A percentile compares a stretch with the other conserved stretches of the same genome.
These are phyloP conservation scores for Chrysoperla carnea DNA, from an alignment of 1,140 invertebrate species.

Conservation along the genomic window DNA sequence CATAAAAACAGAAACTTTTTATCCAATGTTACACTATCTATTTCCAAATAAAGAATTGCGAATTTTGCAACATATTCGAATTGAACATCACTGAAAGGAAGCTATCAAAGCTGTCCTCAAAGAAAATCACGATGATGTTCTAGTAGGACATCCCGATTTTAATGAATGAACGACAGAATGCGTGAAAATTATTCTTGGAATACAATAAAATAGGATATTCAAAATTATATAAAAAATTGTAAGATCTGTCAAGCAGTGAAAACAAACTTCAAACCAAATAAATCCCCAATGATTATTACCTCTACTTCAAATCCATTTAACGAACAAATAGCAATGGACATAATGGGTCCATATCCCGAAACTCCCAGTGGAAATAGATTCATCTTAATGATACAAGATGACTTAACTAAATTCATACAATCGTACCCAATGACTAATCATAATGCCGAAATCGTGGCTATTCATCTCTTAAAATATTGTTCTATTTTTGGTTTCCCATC, in stretches of 20 bases:
- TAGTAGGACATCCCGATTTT: too few species aligned
- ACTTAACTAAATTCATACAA: conserved; percentile 13
- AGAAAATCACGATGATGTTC: background rate
- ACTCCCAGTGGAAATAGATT: conserved; percentile 12
- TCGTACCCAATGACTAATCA: conserved; percentile 13
- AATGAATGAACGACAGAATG: too few species aligned
- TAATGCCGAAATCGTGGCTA: conserved; percentile 14
- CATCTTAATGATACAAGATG: conserved; percentile 14
- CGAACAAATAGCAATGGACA: conserved; percentile 11
- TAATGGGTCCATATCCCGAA: too few species aligned
- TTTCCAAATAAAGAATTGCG: too few species aligned
- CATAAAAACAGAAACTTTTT: too few species aligned
- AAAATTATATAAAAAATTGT: conserved; percentile 2
- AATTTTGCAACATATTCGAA: too few species aligned
- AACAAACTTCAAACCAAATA: conserved; percentile 5
- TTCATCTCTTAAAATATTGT: conserved; percentile 9
- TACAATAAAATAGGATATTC: conserved; percentile 2
- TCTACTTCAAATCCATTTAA: conserved; percentile 8
- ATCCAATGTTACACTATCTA: too few species aligned
- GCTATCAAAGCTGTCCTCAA: background rate
- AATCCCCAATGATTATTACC: conserved; percentile 8
- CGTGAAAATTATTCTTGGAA: too few species aligned
- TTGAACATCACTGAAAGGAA: too few species aligned
- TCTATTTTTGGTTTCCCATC: conserved; percentile 16
- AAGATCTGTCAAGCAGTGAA: conserved; percentile 1